Evolutionary conservation across 2,888 invertebrate genomes (phyloP), one percentile per base, ranked within the genome.

Genomic region (Pollenia griseotomentosa): DNA sequence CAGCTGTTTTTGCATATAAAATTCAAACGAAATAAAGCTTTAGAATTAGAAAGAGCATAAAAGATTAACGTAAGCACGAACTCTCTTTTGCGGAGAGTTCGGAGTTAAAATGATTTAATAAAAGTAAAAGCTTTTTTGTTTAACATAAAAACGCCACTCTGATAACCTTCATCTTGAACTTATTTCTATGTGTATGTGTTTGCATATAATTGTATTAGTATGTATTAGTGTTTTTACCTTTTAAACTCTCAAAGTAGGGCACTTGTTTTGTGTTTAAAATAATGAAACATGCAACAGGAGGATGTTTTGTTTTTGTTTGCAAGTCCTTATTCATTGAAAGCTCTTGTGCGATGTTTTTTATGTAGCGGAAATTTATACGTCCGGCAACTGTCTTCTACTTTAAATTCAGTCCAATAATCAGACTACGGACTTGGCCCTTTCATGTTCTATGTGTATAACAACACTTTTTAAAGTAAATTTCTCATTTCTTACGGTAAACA

Each of bases 81-180:
- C 19, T 57, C 46, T 63, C 53, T 63, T 44, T 57, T 80, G 14
- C 8, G 40, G 23, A n/a, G n/a, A n/a, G 12, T 66, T 46, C 33
- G 40, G 48, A 74, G 57, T 81, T 23, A 40, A 8, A 5, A 11
- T 0, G 33, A 33, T 33, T 33, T 48, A 33, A 44, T 80, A n/a
- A 3, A 2, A 40, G 14, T 65, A 65, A 51, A 74, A 86, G 86
- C 86, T 79, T 68, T 78, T 4, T 9, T 23, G 11, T 70, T 19
- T 48, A 12, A 73, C 57, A 63, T 48, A 59, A 33, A 79, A 11
- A 68, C 23, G 8, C n/a, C 14, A 82, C 46, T 66, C 48, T 71
- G 16, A 61, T 66, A 83, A 83, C 86, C 86, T 83, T 86, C 83
- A 86, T 86, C 86, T 86, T 86, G 86, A 86, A 86, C 86, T 86